Evolutionary conservation across 2,113 vertebrate species (phyloP).

Genomic region (Picathartes gymnocephalus): DNA sequence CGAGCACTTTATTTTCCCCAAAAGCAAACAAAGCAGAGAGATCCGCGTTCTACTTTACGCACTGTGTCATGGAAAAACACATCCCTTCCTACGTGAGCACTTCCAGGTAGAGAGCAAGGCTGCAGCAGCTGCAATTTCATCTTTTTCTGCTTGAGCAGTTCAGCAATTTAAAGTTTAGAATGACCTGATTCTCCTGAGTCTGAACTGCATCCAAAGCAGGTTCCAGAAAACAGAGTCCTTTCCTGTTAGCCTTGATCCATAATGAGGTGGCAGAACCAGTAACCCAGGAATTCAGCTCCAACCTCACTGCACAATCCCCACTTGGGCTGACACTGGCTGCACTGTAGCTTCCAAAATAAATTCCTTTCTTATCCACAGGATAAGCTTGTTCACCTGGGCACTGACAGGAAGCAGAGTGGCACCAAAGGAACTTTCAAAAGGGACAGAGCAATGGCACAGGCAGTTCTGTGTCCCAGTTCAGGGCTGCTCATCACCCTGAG

Average conservation of each 20-base stretch:
- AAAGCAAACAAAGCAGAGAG: neutral
- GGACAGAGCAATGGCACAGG: neutral
- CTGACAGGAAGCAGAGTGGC: neutral
- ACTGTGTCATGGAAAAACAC: neutral
- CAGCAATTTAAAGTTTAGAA: slow-evolving; percentile 2
- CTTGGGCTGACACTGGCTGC: neutral
- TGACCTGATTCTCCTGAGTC: neutral
- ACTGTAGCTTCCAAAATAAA: neutral
- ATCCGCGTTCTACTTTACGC: neutral
- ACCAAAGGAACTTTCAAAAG: neutral
- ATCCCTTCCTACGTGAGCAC: neutral
- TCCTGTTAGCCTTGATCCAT: neutral
- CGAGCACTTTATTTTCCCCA: neutral
- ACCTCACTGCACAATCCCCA: neutral
- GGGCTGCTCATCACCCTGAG: neutral
- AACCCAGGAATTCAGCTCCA: neutral
- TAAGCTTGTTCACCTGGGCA: neutral
- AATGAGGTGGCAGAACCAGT: neutral
- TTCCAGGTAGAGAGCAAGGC: neutral
- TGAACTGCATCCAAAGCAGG: slow-evolving; percentile 18
- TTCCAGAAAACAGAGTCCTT: neutral
- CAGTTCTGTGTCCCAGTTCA: neutral
- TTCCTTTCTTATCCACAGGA: neutral
- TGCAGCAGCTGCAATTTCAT: neutral
- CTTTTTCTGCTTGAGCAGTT: neutral